Base-by-base conservation (phyloP, 1,140 invertebrate genomes). In the Lordiphosa clarofinis region DNA sequence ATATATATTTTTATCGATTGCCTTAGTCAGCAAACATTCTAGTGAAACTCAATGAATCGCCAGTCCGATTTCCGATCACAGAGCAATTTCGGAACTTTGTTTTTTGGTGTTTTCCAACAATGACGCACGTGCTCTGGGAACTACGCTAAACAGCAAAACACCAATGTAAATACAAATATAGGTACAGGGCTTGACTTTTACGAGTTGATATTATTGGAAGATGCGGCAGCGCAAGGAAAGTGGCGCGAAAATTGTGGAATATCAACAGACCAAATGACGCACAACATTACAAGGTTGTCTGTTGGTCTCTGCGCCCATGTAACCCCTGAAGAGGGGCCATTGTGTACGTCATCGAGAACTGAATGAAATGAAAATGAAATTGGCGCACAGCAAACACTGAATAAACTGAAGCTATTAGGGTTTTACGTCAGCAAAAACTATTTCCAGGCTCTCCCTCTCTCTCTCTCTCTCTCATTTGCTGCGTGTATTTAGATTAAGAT, bases 261-360 rank as follows among this genome's bases (percentile, higher is more conserved):
- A 52, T 39, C 37, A 31, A 37, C 47, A 71, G 21, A 58, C 36
- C 65, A 73, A 79, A 79, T 79, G 74, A 79, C 74, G 74, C 75
- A 79, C 74, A 70, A 70, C 44, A 73, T 79, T 79, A 79, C 74
- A 79, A 79, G 74, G 74, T 54, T 76, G 73, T 76, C 73, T 76
- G 71, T 31, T 31, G 28, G 28, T 31, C 35, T 38, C 49, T 54
- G 55, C 24, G 64, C 38, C 48, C 42, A 60, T 75, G 72, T 75
- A 75, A 55, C 46, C 40, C 40, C 43, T 15, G 0, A 28, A 42
- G 38, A 38, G 38, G 10, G 69, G 61, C 48, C 39, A 43, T 56
- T 55, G 59, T 60, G 69, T 73, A 79, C 74, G 74, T 79, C 74
- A 79, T 79, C 67, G 56, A 79, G 67, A 63, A 31, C 28, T 31